These are phyloP conservation scores for Edolisoma coerulescens DNA, from an alignment of 2,113 vertebrate genomes.

Conservation along the genomic window DNA sequence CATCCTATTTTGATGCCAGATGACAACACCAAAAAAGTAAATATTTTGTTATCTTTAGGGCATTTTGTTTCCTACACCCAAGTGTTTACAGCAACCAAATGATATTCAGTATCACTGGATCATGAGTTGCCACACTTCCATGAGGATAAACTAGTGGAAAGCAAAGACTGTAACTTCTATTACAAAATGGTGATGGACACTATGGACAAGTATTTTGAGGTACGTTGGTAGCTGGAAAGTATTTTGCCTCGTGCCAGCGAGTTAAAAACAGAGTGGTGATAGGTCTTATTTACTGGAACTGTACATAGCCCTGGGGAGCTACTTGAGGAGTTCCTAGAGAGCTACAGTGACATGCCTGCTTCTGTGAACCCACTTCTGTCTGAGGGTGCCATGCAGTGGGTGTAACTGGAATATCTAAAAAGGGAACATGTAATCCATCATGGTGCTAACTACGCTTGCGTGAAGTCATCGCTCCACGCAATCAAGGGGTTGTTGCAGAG, in stretches of 20 bases:
- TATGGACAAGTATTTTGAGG: constrained; percentile 75
- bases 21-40: not conserved
- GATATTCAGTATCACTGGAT: constrained; percentile 74
- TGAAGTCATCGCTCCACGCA: not conserved
- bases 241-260: not conserved
- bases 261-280: not conserved
- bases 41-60: constrained; percentile 58
- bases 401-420: constrained; percentile 63
- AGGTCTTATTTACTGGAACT: not conserved
- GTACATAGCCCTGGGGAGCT: not conserved
- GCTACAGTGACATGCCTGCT: constrained; percentile 76
- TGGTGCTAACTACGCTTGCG: not conserved
- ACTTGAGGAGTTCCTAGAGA: not conserved
- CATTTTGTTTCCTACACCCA: constrained; percentile 75
- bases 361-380: constrained; percentile 79
- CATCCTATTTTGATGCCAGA: not conserved
- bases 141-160: constrained; percentile 78
- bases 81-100: constrained; percentile 65
- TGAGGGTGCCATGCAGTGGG: constrained; percentile 78
- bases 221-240: not conserved
- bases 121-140: constrained; percentile 78
- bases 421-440: not conserved
- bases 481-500: not conserved
- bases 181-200: constrained; percentile 71
- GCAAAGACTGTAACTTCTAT: constrained; percentile 74